Evolutionary conservation across 1,140 invertebrate genomes (phyloP).

Genomic region (Heliconius hewitsoni): DNA sequence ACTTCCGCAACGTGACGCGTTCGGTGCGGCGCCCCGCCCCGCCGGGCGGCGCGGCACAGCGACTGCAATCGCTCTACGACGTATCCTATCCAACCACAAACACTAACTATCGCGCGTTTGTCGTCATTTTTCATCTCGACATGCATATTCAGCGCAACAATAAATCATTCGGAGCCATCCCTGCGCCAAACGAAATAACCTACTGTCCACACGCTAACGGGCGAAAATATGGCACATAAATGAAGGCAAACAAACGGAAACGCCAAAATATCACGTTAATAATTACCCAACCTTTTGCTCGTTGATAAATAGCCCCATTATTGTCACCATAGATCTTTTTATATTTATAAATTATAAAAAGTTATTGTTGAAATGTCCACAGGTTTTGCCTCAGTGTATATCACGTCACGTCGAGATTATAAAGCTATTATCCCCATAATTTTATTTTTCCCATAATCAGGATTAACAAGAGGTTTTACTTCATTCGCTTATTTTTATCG

Average conservation of each 20-base stretch:
- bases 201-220: conserved; percentile 67
- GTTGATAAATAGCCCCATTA: conserved; percentile 79
- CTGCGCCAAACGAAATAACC: conserved; percentile 69
- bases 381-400: neutral
- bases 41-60: conserved; percentile 11
- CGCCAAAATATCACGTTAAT: conserved; percentile 74
- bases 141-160: conserved; percentile 79
- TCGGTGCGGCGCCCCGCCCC: conserved; percentile 15
- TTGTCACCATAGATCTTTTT: conserved; percentile 69
- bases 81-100: conserved; percentile 48
- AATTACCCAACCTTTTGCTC: conserved; percentile 74
- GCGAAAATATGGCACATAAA: conserved; percentile 66
- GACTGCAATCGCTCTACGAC: conserved; percentile 30
- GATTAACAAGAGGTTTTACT: neutral
- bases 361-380: neutral
- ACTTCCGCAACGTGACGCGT: conserved; percentile 63
- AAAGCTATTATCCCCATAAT: too few species aligned
- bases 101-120: conserved; percentile 62
- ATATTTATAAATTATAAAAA: conserved; percentile 54
- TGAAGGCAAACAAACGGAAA: conserved; percentile 72
- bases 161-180: conserved; percentile 74
- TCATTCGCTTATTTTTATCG: neutral
- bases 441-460: neutral
- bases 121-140: conserved; percentile 79
- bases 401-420: neutral